Evolutionary conservation across 1,140 invertebrate genomes (phyloP).

Genomic region (Drosophila saltans): DNA sequence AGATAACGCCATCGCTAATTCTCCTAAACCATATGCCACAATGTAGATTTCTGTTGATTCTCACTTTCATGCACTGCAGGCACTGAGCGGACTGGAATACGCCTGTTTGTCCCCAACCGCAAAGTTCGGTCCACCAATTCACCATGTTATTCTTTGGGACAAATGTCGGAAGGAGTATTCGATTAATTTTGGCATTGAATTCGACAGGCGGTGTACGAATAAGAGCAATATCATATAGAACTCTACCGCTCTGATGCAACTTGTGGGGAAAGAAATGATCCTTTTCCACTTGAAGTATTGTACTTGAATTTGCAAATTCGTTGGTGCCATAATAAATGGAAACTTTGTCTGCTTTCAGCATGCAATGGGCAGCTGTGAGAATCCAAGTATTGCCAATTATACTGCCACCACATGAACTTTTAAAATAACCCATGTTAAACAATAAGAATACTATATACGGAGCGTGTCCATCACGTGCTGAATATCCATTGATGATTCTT

Average conservation of each 20-base stretch:
- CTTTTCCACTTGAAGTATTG: constrained; percentile 33
- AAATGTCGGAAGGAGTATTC: constrained; percentile 42
- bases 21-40: neutral
- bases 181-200: constrained; percentile 34
- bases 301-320: neutral
- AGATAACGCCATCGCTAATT: constrained; percentile 32
- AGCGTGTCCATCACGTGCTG: constrained; percentile 80
- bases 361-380: constrained; percentile 86
- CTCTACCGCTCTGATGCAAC: constrained; percentile 36
- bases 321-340: constrained; percentile 56
- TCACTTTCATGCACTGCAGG: constrained; percentile 52
- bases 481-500: constrained; percentile 56
- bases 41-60: constrained; percentile 43
- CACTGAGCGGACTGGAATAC: constrained; percentile 16
- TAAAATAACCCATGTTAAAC: constrained; percentile 55
- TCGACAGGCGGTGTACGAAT: constrained; percentile 44
- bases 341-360: neutral
- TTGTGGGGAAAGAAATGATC: constrained; percentile 48
- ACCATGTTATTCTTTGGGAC: constrained; percentile 34
- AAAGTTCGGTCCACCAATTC: constrained; percentile 41
- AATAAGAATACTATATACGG: constrained; percentile 84
- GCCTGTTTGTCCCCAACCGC: constrained; percentile 55
- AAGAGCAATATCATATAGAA: constrained; percentile 53
- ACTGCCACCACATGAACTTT: constrained; percentile 84
- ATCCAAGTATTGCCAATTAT: constrained; percentile 85